Conservation (phyloP, 2,888 invertebrate genomes). For the Hyposoter didymator region DNA sequence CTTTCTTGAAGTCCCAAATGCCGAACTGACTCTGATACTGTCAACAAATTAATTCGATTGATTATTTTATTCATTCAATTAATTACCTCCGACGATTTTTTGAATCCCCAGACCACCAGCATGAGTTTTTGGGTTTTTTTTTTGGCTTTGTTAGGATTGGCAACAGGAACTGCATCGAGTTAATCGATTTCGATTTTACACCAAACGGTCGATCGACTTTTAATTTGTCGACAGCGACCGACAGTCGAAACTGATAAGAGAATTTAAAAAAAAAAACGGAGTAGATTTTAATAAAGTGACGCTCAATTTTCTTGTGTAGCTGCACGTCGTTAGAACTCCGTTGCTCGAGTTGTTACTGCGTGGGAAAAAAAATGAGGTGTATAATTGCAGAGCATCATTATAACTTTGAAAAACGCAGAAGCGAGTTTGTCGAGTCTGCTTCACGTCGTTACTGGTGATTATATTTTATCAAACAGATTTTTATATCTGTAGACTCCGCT, state of each 20-base stretch:
- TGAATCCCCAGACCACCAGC: neutral
- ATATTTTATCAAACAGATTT: neutral
- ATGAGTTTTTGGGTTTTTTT: neutral
- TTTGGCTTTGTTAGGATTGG: neutral
- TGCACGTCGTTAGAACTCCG: neutral
- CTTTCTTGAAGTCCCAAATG: conserved; percentile 92
- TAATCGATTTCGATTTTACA: neutral
- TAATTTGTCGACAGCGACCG: neutral
- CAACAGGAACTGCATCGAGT: neutral
- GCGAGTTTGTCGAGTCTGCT: neutral
- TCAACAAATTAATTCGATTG: neutral
- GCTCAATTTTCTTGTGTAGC: conserved; percentile 18
- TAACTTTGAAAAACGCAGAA: neutral
- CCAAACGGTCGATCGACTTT: neutral
- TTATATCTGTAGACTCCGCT: neutral
- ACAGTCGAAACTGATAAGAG: neutral
- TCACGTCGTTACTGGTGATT: neutral
- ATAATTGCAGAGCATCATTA: conserved; percentile 12
- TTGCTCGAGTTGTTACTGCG: conserved; percentile 30
- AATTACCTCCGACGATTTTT: neutral
- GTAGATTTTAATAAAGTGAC: neutral
- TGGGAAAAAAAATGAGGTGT: conserved; percentile 16
- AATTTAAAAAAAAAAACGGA: neutral
- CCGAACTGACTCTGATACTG: conserved; percentile 85
- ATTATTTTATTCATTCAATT: neutral